Percentiles rank a stretch among this genome's conserved stretches.
Conservation (phyloP, 2,797 vertebrate species). For the Lacerta viridis region DNA sequence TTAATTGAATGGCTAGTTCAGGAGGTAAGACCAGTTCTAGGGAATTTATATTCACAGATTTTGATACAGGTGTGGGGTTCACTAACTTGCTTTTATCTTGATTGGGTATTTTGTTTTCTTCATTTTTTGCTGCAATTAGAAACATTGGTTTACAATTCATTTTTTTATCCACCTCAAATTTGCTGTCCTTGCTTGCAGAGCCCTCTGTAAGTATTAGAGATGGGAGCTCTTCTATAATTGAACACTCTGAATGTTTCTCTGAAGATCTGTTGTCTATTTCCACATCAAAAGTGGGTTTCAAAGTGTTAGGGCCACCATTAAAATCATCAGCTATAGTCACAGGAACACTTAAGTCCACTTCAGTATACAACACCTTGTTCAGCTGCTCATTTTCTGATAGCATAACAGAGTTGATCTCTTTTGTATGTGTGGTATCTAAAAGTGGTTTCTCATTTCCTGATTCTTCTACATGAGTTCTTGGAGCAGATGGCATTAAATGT, state of each 20-base stretch:
- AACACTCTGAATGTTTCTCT: constrained; percentile 61
- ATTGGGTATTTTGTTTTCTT: constrained; percentile 42
- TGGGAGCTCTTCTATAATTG: constrained; percentile 50
- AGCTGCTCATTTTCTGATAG: constrained; percentile 50
- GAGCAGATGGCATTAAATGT: constrained; percentile 31
- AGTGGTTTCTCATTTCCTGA: constrained; percentile 20
- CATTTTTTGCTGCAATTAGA: constrained; percentile 17
- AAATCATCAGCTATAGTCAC: constrained; percentile 50
- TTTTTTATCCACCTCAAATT: constrained; percentile 69
- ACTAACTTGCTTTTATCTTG: constrained; percentile 55
- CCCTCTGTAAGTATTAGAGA: background rate
- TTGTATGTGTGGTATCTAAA: constrained; percentile 37
- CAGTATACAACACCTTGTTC: constrained; percentile 37
- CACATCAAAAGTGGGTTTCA: constrained; percentile 54
- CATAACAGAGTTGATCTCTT: constrained; percentile 23
- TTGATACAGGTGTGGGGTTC: constrained; percentile 52
- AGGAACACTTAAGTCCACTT: constrained; percentile 43
- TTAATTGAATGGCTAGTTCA: constrained; percentile 93
- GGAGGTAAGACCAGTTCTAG: constrained; percentile 92
- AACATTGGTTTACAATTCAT: constrained; percentile 34
- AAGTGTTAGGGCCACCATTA: constrained; percentile 39
- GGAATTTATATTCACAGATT: constrained; percentile 87
- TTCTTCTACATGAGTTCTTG: constrained; percentile 13
- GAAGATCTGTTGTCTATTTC: constrained; percentile 48
- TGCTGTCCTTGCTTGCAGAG: constrained; percentile 61